phyloP scores from a whole-genome alignment of 2,113 vertebrate species.

The Leuciscus idus region DNA sequence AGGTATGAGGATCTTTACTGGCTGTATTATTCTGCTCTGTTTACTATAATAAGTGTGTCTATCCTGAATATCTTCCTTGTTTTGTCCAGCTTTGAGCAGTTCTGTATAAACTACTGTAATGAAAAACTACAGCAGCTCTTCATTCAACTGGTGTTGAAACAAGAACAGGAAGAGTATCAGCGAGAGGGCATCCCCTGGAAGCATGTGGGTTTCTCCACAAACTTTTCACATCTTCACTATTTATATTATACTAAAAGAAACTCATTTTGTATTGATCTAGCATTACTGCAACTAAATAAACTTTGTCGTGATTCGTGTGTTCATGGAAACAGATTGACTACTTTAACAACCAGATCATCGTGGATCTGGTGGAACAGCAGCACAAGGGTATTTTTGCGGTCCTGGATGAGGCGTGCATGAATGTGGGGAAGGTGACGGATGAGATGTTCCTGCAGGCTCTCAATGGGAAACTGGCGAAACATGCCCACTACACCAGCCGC shows the following conservation, averaged over 20 bases:
- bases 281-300: background rate
- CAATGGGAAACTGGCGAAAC: slow-evolving; percentile 89
- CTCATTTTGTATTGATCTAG: background rate
- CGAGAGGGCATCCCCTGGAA: slow-evolving; percentile 97
- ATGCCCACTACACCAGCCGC: slow-evolving; percentile 94
- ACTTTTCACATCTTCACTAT: background rate
- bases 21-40: background rate
- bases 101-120: slow-evolving; percentile 99
- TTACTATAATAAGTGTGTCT: background rate
- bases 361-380: slow-evolving; percentile 96
- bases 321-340: slow-evolving; percentile 87
- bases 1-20: background rate
- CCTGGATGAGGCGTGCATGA: slow-evolving; percentile 96
- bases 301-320: background rate
- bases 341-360: slow-evolving; percentile 98
- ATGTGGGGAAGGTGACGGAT: slow-evolving; percentile 95
- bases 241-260: background rate
- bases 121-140: slow-evolving; percentile 98
- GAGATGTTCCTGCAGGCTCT: slow-evolving; percentile 94
- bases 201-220: slow-evolving; percentile 75
- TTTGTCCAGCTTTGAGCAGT: slow-evolving; percentile 90
- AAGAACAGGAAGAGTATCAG: slow-evolving; percentile 97
- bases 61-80: background rate
- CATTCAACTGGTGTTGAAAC: slow-evolving; percentile 95
- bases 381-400: slow-evolving; percentile 96